phyloP scores from a whole-genome alignment of 1,140 invertebrate genomes.

The roundworm (Caenorhabditis elegans) region WBcel235 BX284603.4:12023501-12024000 shows the following conservation, averaged over 20 bases:
- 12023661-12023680: slow-evolving; percentile 41
- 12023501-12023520: not conserved
- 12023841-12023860: not conserved
- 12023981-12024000: not conserved
- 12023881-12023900: not conserved
- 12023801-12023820: slow-evolving; percentile 41
- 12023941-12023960: slow-evolving; percentile 39
- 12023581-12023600: not conserved
- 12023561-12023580: not conserved
- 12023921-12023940: slow-evolving; percentile 16
- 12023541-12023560: slow-evolving; percentile 19
- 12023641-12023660: slow-evolving; percentile 30
- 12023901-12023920: not conserved
- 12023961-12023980: slow-evolving; percentile 21
- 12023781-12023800: slow-evolving; percentile 38
- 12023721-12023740: slow-evolving; percentile 36
- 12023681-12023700: slow-evolving; percentile 35
- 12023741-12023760: not conserved
- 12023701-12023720: slow-evolving; percentile 34
- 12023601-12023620: slow-evolving; percentile 26
- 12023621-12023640: slow-evolving; percentile 22
- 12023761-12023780: not conserved
- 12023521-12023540: slow-evolving; percentile 22
- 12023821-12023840: not conserved
- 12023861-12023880: slow-evolving; percentile 7